Evolutionary conservation across 30 jellyfish, hydroid and myxozoan genomes (phyloP), one percentile per base, ranked within the genome.

Genomic region (Hydractinia echinata): DNA sequence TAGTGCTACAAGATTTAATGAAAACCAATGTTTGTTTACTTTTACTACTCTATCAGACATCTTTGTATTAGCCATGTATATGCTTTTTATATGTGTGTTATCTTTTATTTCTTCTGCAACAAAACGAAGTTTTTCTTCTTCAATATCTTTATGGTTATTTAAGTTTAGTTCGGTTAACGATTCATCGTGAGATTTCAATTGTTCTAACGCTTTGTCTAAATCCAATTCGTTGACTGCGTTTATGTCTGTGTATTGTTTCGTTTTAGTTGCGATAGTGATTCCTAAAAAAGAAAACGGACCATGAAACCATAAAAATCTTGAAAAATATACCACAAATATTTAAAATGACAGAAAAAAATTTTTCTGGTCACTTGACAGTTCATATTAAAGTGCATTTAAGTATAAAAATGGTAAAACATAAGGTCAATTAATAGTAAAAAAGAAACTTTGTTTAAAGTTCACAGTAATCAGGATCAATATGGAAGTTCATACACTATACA

Each of bases 151-250:
- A 83, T 90, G 97, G 80, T 90, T 90, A 77, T 90, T 90, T 10
- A 90, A 74, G 72, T 90, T 90, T 66, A 90, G 84, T 77, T 90
- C 97, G 51, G 54, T 85, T 6, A 90, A 83, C 13, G 87, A 19
- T 7, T 87, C 88, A 77, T 85, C 97, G 61, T 56, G 64, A 61
- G 51, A 54, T 76, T 72, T 73, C n/a, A 90, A 80, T 66, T 86
- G 81, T 14, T 21, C 67, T 84, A 90, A 80, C 0, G 97, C 97
- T 76, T 81, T 70, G 10, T 85, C 95, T 8, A 90, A 39, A 70
- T 90, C 94, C 21, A 90, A 79, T 74, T 90, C 97, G 72, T 90
- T 90, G 61, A 90, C 89, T 5, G 97, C 97, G 52, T 90, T 86
- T 7, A 67, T 74, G 85, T 90, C 97, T 3, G 97, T 85, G 85